These are phyloP conservation scores for Peromyscus polionotus DNA, from an alignment of 2,113 vertebrate genomes.

Conservation along the genomic window DNA sequence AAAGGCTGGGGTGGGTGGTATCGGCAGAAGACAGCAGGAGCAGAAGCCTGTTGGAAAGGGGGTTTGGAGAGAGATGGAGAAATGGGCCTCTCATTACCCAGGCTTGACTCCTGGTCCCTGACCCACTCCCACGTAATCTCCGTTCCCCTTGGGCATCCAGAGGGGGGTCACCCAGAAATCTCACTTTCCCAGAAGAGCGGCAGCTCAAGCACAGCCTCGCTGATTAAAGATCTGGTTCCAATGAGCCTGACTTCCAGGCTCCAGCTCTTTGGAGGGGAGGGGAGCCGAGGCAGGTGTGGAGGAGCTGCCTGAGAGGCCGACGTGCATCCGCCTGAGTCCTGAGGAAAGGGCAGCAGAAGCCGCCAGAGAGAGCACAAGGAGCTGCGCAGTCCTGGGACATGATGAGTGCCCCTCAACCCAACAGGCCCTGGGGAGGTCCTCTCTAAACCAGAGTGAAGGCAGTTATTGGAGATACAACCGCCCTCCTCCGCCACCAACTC, in stretches of 20 bases:
- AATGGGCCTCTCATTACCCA: background rate
- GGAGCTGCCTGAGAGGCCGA: background rate
- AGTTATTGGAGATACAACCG: fast-evolving
- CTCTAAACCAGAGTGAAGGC: background rate
- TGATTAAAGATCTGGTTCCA: background rate
- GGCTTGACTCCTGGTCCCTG: background rate
- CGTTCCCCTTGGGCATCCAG: background rate
- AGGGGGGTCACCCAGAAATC: background rate
- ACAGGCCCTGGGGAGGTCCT: background rate
- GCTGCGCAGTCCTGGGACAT: fast-evolving
- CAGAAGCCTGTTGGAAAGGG: background rate
- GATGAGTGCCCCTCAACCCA: background rate
- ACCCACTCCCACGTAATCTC: background rate
- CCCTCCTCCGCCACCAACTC: background rate
- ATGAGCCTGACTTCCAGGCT: background rate
- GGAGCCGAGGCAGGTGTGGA: background rate
- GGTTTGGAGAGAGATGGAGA: background rate
- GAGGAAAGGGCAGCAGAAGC: too few species aligned
- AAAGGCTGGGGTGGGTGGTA: too few species aligned
- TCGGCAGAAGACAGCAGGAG: background rate
- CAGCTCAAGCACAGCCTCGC: background rate
- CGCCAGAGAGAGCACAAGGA: background rate
- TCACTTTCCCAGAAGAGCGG: background rate
- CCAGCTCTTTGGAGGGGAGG: background rate
- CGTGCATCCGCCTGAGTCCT: background rate